Evolutionary conservation across 2,113 vertebrate genomes (phyloP), one percentile per base, ranked within the genome.

Genomic region (Myocastor coypus): DNA sequence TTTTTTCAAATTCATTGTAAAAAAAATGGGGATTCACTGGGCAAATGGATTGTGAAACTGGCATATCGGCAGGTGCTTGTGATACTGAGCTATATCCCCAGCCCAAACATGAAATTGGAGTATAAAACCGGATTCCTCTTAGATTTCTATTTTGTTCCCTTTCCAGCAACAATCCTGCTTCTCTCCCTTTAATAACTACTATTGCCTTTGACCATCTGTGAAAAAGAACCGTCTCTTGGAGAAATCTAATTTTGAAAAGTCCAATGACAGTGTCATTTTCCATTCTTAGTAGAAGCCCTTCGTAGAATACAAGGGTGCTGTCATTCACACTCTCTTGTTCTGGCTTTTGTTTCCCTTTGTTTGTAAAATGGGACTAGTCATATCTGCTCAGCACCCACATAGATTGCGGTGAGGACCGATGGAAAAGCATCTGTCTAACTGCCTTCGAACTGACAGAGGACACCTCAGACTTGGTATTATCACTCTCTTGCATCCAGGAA

Each of bases 231-330:
- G 28, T 57, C 83, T 96, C 59, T 68, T 89, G 30, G 30, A 34
- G 92, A 92, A 93, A 91, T 95, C 17, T 63, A 20, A 64, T 90
- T 93, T 92, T 87, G 57, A 11, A 7, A 52, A 94, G 59, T 40
- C 71, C 59, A 26, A 1, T 34, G 34, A 57, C 22, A 14, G 37
- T 82, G 52, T 9, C 13, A 5, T 80, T 94, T 64, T 77, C 34
- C 9, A 30, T 57, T 52, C 7, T 28, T 30, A 24, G 42, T 6
- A 63, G 40, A 14, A 63, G 20, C 17, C 14, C 37, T 69, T 87
- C n/a, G 55, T 26, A 64, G 68, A 64, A 12, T 80, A 6, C 17
- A 3, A 0, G 34, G 24, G 12, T 73, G 77, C 14, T 69, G 34
- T 63, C 46, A 4, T 28, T 52, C 14, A 22, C 19, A 8, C 3